These are phyloP conservation scores for Magallana gigas DNA, from an alignment of 1,140 invertebrate genomes.

Conservation along the genomic window DNA sequence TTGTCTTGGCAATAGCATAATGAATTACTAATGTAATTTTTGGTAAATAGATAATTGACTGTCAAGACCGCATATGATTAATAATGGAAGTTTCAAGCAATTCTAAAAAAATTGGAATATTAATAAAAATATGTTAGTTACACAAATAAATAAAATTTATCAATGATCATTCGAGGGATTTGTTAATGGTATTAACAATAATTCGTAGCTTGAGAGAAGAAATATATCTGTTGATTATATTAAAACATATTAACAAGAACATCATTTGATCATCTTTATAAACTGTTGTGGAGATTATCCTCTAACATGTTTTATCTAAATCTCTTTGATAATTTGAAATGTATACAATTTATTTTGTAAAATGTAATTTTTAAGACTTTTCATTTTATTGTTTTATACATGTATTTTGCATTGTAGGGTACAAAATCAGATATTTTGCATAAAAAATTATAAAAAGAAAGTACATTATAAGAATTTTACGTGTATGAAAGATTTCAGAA, in stretches of 20 bases:
- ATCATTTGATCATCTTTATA: no score
- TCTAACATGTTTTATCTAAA: no score
- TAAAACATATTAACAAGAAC: no score
- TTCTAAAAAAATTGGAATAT: background rate
- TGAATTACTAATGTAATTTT: background rate
- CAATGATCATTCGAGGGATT: background rate
- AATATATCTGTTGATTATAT: no score
- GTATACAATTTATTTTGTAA: no score
- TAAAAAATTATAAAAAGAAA: background rate
- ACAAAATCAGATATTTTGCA: background rate
- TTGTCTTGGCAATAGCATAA: background rate
- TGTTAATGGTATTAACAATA: background rate
- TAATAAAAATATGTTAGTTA: background rate
- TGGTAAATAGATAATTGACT: background rate
- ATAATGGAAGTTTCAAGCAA: background rate
- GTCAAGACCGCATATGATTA: background rate
- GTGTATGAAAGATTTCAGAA: background rate
- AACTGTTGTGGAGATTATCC: no score
- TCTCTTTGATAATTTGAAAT: no score
- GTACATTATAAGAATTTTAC: background rate
- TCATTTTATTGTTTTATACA: background rate
- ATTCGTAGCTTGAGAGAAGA: no score
- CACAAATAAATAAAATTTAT: background rate
- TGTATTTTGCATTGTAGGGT: background rate
- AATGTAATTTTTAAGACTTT: no score